These are phyloP conservation scores for Eufriesea mexicana DNA, from an alignment of 1,140 invertebrate species.

Conservation along the genomic window DNA sequence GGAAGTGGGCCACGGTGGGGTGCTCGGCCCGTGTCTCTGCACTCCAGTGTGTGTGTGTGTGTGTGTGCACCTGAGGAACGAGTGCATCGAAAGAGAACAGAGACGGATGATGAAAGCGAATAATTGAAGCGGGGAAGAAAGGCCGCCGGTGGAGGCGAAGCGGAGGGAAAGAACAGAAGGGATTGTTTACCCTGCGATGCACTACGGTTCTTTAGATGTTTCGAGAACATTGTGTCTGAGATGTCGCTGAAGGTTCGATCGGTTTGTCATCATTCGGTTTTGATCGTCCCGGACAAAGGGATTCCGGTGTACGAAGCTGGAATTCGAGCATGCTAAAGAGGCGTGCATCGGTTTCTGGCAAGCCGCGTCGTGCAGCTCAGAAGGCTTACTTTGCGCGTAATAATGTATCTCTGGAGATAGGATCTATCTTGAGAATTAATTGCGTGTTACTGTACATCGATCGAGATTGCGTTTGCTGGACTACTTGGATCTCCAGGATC, in stretches of 20 bases:
- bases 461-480: too few species aligned
- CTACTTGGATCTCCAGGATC: too few species aligned
- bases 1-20: slow-evolving; percentile 39
- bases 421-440: too few species aligned
- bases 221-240: slow-evolving; percentile 20
- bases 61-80: background rate
- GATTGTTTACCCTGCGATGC: slow-evolving; percentile 4
- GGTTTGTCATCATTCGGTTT: background rate
- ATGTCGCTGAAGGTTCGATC: background rate
- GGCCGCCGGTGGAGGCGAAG: slow-evolving; percentile 16
- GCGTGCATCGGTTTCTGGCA: too few species aligned
- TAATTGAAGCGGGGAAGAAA: slow-evolving; percentile 43
- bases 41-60: background rate
- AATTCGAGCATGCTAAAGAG: background rate
- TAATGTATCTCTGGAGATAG: too few species aligned
- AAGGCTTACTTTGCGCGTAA: too few species aligned
- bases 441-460: too few species aligned
- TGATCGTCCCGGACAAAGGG: background rate
- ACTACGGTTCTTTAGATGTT: slow-evolving; percentile 18
- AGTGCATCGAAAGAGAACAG: slow-evolving; percentile 21
- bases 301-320: background rate
- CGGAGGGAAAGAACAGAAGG: background rate
- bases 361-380: too few species aligned
- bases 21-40: background rate
- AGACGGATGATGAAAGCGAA: slow-evolving; percentile 32